phyloP scores from a whole-genome alignment of 2,113 vertebrate genomes.

The Ameiurus melas region DNA sequence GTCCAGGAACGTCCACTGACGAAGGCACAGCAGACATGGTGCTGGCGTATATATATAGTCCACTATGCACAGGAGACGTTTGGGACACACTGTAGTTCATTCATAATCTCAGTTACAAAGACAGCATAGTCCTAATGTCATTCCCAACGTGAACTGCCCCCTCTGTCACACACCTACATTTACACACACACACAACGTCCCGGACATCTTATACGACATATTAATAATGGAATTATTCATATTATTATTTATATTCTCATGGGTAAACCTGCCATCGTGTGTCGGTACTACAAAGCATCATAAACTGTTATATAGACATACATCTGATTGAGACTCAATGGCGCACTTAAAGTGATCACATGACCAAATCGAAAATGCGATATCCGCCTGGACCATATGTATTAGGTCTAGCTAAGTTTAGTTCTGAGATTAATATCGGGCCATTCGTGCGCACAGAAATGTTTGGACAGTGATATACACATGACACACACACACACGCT shows the following conservation, averaged over 20 bases:
- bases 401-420: neutral
- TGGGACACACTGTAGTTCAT: no score
- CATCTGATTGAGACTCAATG: neutral
- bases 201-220: neutral
- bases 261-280: neutral
- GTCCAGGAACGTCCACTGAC: no score
- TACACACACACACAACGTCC: neutral
- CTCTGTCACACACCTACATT: neutral
- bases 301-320: neutral
- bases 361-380: neutral
- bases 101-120: neutral
- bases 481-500: no score
- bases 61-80: no score
- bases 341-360: neutral
- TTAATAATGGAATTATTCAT: neutral
- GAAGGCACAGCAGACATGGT: no score
- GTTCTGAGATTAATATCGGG: neutral
- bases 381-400: neutral
- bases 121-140: no score
- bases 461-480: neutral
- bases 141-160: neutral
- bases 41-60: no score
- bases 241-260: neutral
- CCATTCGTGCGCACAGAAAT: neutral
- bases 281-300: neutral